Evolutionary conservation across 1,140 invertebrate genomes (phyloP).

Genomic region (Mizuhopecten yessoensis): DNA sequence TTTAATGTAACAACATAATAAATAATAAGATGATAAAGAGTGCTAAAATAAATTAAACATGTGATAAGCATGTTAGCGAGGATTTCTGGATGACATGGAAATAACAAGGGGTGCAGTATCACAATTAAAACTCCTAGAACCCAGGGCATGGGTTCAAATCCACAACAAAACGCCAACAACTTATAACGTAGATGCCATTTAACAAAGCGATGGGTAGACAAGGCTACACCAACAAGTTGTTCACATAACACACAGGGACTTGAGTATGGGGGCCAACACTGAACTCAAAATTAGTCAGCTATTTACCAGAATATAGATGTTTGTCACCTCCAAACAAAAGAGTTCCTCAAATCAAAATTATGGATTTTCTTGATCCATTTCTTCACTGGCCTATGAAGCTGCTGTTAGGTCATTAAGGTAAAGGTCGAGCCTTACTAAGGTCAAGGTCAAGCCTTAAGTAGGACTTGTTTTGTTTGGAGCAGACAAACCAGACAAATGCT

Average conservation of each 20-base stretch:
- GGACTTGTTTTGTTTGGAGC: background rate
- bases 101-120: background rate
- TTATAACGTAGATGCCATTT: constrained; percentile 32
- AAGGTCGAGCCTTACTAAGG: background rate
- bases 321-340: constrained; percentile 4
- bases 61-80: constrained; percentile 4
- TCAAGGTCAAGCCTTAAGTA: background rate
- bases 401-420: background rate
- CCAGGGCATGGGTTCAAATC: background rate
- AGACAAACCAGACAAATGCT: background rate
- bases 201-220: constrained; percentile 17
- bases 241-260: constrained; percentile 8
- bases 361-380: background rate
- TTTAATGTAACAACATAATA: background rate
- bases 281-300: background rate
- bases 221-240: background rate
- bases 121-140: background rate
- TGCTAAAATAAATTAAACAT: constrained; percentile 34
- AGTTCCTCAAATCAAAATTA: background rate
- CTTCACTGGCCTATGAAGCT: constrained; percentile 1
- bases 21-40: constrained; percentile 26
- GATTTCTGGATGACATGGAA: constrained; percentile 17
- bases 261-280: background rate
- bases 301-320: background rate
- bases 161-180: constrained; percentile 18